phyloP scores from a whole-genome alignment of 2,888 invertebrate species.

The Metacarcinus magister region DNA sequence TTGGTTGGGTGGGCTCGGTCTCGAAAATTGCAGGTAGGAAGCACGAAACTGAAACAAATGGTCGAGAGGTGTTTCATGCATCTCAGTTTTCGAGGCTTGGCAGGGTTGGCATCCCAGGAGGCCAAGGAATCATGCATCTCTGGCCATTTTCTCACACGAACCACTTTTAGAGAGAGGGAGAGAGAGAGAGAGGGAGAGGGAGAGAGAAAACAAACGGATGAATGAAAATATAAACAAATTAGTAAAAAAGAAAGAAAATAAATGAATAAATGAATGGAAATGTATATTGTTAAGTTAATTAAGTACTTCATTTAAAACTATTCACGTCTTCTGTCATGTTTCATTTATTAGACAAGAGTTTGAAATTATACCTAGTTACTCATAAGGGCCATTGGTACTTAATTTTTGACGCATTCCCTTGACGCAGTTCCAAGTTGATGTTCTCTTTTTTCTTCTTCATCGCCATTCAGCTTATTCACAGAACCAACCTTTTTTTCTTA shows the following conservation, averaged over 20 bases:
- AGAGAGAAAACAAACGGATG: too few relatives aligned
- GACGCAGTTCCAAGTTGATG: background rate
- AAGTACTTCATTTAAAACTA: background rate
- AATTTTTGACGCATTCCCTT: background rate
- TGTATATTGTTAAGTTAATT: background rate
- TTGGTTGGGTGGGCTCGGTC: background rate
- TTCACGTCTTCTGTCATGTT: background rate
- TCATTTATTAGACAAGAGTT: background rate
- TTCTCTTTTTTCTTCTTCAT: background rate
- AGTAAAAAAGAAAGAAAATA: too few relatives aligned
- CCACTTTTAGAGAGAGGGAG: background rate
- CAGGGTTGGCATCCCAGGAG: background rate
- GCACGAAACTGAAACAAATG: background rate
- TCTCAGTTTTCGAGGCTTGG: background rate
- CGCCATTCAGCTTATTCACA: background rate
- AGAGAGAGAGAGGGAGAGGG: too few relatives aligned
- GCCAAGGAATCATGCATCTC: background rate
- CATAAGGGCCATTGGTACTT: background rate
- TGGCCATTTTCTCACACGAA: background rate
- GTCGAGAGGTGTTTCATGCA: background rate
- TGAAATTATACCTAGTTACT: background rate
- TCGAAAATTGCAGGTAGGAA: background rate
- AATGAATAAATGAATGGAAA: too few relatives aligned
- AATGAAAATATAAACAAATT: too few relatives aligned
- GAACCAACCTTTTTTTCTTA: background rate